Conservation (phyloP, 2,797 vertebrate genomes). For the Cephalopachus bancanus region DNA sequence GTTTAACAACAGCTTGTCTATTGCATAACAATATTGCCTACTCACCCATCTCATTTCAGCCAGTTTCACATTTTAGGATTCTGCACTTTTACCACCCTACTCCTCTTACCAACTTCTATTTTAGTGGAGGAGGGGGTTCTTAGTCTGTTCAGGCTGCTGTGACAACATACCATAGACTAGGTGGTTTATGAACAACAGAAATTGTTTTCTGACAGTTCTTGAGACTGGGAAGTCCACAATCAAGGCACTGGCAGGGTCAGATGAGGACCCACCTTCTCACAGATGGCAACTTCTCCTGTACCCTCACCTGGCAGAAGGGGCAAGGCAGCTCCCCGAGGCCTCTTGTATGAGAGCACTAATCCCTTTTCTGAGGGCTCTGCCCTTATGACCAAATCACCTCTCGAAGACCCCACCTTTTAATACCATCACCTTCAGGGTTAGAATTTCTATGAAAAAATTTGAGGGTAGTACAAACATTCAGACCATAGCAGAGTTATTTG, state of each 20-base stretch:
- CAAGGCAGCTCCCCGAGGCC: not conserved
- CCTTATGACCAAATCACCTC: not conserved
- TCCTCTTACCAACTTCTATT: not conserved
- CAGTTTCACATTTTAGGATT: too few species aligned
- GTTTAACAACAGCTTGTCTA: not conserved
- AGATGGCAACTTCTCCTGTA: not conserved
- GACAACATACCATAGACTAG: not conserved
- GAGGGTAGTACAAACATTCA: not conserved
- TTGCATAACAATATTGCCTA: not conserved
- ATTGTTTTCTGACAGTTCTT: not conserved
- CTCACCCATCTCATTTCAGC: not conserved
- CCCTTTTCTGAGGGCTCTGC: too few species aligned
- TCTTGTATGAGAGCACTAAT: not conserved
- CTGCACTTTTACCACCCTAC: not conserved
- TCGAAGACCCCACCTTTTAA: not conserved
- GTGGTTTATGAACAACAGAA: not conserved
- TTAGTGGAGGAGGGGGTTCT: not conserved
- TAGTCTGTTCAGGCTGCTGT: not conserved
- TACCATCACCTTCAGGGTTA: not conserved
- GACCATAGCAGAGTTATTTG: not conserved
- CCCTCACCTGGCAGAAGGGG: too few species aligned
- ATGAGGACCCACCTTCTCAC: not conserved
- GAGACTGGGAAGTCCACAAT: not conserved
- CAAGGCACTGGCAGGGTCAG: not conserved
- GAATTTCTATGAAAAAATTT: not conserved